Evolutionary conservation across 2,888 invertebrate species (phyloP).

Genomic region (Tachystola acroxantha): DNA sequence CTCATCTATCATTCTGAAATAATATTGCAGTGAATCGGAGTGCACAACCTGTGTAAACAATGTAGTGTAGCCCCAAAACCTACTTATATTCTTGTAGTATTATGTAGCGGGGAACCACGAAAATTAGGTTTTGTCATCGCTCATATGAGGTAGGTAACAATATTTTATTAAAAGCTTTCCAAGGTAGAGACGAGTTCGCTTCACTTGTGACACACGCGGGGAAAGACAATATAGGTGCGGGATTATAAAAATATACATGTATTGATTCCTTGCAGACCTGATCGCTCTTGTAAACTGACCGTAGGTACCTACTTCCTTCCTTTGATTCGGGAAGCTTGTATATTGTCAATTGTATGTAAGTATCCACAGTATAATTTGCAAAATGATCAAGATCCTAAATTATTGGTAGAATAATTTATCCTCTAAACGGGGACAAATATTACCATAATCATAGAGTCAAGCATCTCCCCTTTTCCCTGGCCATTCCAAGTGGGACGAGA

Average conservation of each 20-base stretch:
- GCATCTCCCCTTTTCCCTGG: neutral
- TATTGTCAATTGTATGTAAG: neutral
- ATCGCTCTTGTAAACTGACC: no score
- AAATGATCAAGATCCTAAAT: neutral
- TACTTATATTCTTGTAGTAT: neutral
- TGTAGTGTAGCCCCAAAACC: neutral
- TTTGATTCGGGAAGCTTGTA: no score
- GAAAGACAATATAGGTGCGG: neutral
- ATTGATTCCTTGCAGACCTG: no score
- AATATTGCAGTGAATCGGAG: no score
- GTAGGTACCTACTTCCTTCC: neutral
- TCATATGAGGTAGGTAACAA: constrained; percentile 33
- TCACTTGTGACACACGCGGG: constrained; percentile 10
- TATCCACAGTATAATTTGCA: neutral
- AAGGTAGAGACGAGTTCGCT: constrained; percentile 21
- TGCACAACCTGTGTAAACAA: no score
- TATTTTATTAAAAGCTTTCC: constrained; percentile 50
- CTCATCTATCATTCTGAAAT: no score
- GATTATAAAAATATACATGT: no score
- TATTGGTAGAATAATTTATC: neutral
- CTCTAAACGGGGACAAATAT: neutral
- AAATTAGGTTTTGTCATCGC: constrained; percentile 40
- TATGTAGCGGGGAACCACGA: constrained; percentile 16
- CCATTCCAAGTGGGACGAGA: neutral
- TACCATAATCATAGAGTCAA: constrained; percentile 4